Conservation (phyloP, 2,113 vertebrate species). For the Castor canadensis region DNA sequence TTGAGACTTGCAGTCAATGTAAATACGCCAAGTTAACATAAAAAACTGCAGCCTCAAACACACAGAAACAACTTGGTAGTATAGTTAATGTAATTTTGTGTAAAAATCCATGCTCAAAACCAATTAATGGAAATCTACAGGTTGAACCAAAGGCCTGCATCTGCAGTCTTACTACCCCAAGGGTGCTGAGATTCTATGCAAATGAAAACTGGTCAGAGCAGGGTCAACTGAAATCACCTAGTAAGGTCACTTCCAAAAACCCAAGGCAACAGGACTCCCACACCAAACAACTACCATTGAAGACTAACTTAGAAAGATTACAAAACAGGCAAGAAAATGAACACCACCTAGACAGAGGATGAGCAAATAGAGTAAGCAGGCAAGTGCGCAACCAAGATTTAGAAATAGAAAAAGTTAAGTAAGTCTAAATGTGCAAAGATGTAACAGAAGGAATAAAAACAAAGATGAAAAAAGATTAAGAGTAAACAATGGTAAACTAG, state of each 20-base stretch:
- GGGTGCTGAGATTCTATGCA: not conserved
- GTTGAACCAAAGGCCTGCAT: not conserved
- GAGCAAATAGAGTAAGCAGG: not conserved
- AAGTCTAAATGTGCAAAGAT: not conserved
- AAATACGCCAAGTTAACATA: not conserved
- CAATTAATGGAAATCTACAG: not conserved
- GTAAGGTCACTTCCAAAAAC: not conserved
- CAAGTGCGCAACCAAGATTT: not conserved
- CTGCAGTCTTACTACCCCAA: not conserved
- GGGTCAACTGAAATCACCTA: not conserved
- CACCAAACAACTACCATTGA: not conserved
- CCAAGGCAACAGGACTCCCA: not conserved
- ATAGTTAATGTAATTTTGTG: not conserved
- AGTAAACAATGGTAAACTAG: not conserved
- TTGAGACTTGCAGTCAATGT: not conserved
- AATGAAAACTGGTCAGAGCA: not conserved
- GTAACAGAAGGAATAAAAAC: not conserved
- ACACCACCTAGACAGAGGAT: not conserved
- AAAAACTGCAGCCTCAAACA: not conserved
- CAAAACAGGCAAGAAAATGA: conserved; percentile 23
- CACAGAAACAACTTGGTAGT: not conserved
- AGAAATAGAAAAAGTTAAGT: not conserved
- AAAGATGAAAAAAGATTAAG: not conserved
- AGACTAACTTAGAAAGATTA: conserved; percentile 10
- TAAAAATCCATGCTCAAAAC: not conserved